Base-by-base conservation (phyloP, 92 coral and sea anemone species). In the Nematostella vectensis region DNA sequence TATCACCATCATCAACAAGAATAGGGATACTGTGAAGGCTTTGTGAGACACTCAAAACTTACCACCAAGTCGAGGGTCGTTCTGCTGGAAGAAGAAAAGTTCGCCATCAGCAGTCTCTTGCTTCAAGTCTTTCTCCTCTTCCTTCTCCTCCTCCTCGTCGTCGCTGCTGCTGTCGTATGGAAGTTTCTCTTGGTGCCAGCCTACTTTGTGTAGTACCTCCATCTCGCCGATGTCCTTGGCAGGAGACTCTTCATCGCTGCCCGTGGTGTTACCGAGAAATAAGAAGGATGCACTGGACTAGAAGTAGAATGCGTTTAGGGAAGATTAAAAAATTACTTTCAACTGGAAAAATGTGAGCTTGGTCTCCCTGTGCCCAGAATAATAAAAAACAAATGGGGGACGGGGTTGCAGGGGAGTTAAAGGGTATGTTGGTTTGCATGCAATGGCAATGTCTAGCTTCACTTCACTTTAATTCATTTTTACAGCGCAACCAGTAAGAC, bases 91-190 rank as follows among this genome's bases (percentile, higher is more conserved):
- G 67, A 91, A 91, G 61, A 91, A 86, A 42, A 74, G 59, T 19
- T 75, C 83, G 17, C 76, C 74, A 21, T 52, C 55, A 2, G 30
- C 20, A 17, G 31, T 63, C 20, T 10, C 29, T 45, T 31, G 26
- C 15, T 25, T 45, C 23, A 6, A 42, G 54, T 45, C 55, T 17
- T 29, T 39, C 10, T 25, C 54, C 12, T 25, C 56, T 16, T 29
- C 70, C 50, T 52, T 76, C 17, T 63, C 89, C 3, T 37, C 31
- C 2, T 78, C 91, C 23, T 63, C 59, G 19, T 73, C 94, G 42
- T 78, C 87, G 31, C 67, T 80, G 65, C 96, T 93, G 51, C 99
- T 93, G 61, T 93, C 99, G 60, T 93, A 93, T 1, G 99, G 99
- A 24, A 93, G 81, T 55, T 57, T 67, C 21, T 75, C 25, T 4